phyloP scores from a whole-genome alignment of 2,113 vertebrate species.

The Athene cunicularia region DNA sequence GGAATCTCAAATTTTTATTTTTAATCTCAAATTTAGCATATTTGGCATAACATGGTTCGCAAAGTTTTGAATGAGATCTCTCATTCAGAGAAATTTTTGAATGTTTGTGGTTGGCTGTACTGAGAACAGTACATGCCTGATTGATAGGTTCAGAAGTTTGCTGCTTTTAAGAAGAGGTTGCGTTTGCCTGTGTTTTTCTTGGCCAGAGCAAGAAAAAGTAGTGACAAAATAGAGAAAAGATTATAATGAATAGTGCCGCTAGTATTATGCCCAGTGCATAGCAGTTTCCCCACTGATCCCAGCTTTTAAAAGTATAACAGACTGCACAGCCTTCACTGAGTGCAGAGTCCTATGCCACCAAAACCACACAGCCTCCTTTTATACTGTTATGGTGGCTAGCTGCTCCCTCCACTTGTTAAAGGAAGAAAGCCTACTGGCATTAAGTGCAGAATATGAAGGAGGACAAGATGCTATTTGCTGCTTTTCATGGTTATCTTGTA shows the following conservation, averaged over 20 bases:
- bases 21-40: neutral
- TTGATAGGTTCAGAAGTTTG: neutral
- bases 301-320: neutral
- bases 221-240: neutral
- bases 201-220: neutral
- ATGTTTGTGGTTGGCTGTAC: neutral
- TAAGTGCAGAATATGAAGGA: neutral
- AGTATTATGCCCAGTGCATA: neutral
- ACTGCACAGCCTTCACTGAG: neutral
- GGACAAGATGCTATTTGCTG: neutral
- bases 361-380: neutral
- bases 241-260: neutral
- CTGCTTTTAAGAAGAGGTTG: neutral
- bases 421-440: neutral
- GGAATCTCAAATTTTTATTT: neutral
- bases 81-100: neutral
- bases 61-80: neutral
- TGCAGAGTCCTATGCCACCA: neutral
- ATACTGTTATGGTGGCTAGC: rapidly evolving
- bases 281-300: neutral
- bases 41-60: neutral
- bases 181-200: neutral
- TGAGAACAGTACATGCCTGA: neutral
- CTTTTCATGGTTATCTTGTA: neutral
- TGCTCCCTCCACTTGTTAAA: neutral